These are phyloP conservation scores for Anolis sagrei DNA, from an alignment of 2,113 vertebrate species.

Conservation along the genomic window DNA sequence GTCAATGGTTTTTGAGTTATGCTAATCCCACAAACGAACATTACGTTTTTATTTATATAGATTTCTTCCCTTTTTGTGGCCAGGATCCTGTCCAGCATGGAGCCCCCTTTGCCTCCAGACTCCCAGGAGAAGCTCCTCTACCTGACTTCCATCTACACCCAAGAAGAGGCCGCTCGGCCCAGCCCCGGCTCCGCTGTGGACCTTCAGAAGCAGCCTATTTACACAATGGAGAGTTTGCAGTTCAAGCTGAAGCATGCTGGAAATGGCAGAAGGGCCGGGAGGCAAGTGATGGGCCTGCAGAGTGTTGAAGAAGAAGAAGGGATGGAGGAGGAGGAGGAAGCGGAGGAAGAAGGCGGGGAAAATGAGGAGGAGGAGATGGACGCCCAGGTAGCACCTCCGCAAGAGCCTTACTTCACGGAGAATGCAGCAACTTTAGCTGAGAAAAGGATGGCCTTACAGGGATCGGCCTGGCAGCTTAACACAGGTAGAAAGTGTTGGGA, in stretches of 20 bases:
- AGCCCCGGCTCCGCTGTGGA: constrained; percentile 49
- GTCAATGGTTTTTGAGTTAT: no score
- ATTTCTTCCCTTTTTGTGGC: constrained; percentile 17
- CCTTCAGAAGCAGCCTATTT: constrained; percentile 78
- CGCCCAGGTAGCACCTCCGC: constrained; percentile 51
- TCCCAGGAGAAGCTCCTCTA: constrained; percentile 85
- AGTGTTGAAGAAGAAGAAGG: constrained; percentile 34
- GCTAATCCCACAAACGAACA: no score
- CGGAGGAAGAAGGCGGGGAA: constrained; percentile 32
- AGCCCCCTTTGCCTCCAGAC: constrained; percentile 80
- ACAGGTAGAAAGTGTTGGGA: constrained; percentile 78
- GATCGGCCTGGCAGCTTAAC: constrained; percentile 88
- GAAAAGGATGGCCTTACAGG: constrained; percentile 80
- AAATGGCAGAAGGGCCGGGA: constrained; percentile 48
- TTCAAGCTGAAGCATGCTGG: constrained; percentile 73
- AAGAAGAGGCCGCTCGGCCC: constrained; percentile 64
- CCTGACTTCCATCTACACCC: constrained; percentile 92
- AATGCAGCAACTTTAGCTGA: constrained; percentile 74
- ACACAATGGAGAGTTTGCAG: constrained; percentile 89
- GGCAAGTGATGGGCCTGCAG: constrained; percentile 31
- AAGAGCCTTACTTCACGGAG: constrained; percentile 72
- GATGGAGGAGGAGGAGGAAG: constrained; percentile 40
- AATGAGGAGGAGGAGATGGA: constrained; percentile 69
- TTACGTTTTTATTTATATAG: no score
- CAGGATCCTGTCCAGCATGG: constrained; percentile 90